Base-by-base conservation (phyloP, 2,888 invertebrate species). In the Mythimna lalbum region DNA sequence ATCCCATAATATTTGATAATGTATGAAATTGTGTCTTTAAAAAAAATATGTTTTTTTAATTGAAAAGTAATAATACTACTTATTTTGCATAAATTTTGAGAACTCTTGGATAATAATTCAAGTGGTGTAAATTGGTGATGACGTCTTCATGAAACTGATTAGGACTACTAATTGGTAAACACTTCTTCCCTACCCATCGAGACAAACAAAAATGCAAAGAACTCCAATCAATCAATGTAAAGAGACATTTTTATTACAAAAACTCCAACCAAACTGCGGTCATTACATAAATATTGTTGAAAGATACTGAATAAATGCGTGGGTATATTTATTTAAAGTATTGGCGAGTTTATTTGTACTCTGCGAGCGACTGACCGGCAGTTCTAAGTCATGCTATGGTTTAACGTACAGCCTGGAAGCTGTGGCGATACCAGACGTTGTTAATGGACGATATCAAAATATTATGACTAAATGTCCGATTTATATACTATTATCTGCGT, bases 301-400 rank as follows among this genome's bases (percentile, higher is more conserved):
- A 62, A 78, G 62, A 56, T 39, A 57, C 23, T 65, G 71, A 76
- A 71, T 81, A 73, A 76, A 83, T 68, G 62, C 50, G 63, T 72
- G 69, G 66, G 61, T 65, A 36, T 69, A 78, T 82, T 71, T 80
- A 66, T 83, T 69, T 63, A 70, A 76, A 71, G 55, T 61, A 57
- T 65, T 53, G 14, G 59, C 39, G 2, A 73, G 74, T 84, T 76
- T 83, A 81, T 82, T 84, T 82, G 73, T 76, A 52, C 60, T 66
- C 53, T 33, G 19, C 57, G 73, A 79, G 82, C 68, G 77, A 82
- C 69, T 84, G 82, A 82, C 84, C 79, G 67, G 52, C 52, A 27
- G 47, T 52, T 67, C 43, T 56, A 49, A 49, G 64, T 60, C 61
- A 53, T 71, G 53, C 39, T 50, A 53, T 69, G 50, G 60, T 65